A percentile compares a stretch with the other conserved stretches of the same genome.
Conservation (phyloP, 1,140 invertebrate species). For the Pseudachorutes palmiensis region DNA sequence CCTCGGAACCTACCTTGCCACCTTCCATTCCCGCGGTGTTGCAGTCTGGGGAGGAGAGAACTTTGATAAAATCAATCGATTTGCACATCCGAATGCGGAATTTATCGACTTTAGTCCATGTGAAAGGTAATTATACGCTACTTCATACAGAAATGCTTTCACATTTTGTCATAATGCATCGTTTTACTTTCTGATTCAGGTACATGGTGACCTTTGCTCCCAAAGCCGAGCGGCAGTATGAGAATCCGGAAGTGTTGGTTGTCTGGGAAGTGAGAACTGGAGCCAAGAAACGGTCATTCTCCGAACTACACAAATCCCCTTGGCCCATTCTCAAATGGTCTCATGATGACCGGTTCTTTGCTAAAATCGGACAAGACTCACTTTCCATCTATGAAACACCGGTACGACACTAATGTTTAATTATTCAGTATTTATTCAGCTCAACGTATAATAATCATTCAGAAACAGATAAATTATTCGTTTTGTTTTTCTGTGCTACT, state of each 20-base stretch:
- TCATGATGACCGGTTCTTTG: conserved; percentile 93
- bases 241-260: conserved; percentile 58
- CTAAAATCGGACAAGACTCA: conserved; percentile 69
- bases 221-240: conserved; percentile 50
- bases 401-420: too few species aligned
- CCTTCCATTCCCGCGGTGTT: conserved; percentile 90
- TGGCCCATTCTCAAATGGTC: conserved; percentile 93
- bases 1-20: conserved; percentile 88
- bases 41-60: conserved; percentile 93
- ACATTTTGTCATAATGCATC: not conserved
- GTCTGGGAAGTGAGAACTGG: conserved; percentile 90
- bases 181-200: conserved; percentile 41
- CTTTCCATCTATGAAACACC: conserved; percentile 94
- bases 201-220: conserved; percentile 89
- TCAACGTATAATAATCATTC: too few species aligned
- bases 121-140: conserved; percentile 61
- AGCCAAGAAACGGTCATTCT: conserved; percentile 84
- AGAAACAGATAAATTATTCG: too few species aligned
- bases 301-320: conserved; percentile 66
- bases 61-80: conserved; percentile 84
- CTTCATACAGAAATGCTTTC: not conserved
- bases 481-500: too few species aligned
- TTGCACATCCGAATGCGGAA: conserved; percentile 81
- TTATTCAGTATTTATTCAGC: too few species aligned
- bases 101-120: conserved; percentile 96